Conservation (phyloP, 1,140 invertebrate species). For the Catajapyx aquilonaris region DNA sequence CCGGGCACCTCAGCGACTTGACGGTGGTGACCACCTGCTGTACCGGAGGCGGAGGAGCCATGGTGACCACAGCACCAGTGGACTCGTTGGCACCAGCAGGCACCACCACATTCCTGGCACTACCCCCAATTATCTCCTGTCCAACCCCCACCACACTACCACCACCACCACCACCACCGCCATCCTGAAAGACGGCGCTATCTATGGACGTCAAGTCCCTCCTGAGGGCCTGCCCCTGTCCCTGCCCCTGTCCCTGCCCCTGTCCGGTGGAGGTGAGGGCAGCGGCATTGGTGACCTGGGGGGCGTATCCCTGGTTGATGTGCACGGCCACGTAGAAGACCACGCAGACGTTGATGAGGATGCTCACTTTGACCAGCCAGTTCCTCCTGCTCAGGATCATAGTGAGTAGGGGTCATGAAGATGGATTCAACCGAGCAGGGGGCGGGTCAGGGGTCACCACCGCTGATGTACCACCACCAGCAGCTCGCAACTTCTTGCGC, state of each 20-base stretch:
- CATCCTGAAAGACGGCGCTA: conserved; percentile 2
- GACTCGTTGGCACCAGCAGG: conserved; percentile 4
- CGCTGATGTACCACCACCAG: too few species aligned
- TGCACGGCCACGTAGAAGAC: conserved; percentile 41
- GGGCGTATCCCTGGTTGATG: conserved; percentile 11
- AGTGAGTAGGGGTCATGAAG: too few species aligned
- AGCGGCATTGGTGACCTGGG: conserved; percentile 16
- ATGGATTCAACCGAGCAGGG: too few species aligned
- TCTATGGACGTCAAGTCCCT: conserved; percentile 8
- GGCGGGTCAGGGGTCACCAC: too few species aligned
- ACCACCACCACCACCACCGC: conserved; percentile 3
- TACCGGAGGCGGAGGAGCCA: not conserved
- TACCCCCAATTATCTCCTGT: not conserved
- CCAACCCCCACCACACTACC: not conserved
- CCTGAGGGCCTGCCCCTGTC: conserved; percentile 19
- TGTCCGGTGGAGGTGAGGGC: conserved; percentile 13
- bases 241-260: conserved; percentile 19
- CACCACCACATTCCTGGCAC: not conserved
- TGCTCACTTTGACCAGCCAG: conserved; percentile 46
- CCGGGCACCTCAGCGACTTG: conserved; percentile 1
- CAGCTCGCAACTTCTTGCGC: too few species aligned
- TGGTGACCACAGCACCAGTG: not conserved
- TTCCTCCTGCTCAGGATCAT: conserved; percentile 37
- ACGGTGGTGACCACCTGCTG: conserved; percentile 2
- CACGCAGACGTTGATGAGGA: conserved; percentile 45